phyloP scores from a whole-genome alignment of 2,113 vertebrate species.

The Pangasianodon gigas region DNA sequence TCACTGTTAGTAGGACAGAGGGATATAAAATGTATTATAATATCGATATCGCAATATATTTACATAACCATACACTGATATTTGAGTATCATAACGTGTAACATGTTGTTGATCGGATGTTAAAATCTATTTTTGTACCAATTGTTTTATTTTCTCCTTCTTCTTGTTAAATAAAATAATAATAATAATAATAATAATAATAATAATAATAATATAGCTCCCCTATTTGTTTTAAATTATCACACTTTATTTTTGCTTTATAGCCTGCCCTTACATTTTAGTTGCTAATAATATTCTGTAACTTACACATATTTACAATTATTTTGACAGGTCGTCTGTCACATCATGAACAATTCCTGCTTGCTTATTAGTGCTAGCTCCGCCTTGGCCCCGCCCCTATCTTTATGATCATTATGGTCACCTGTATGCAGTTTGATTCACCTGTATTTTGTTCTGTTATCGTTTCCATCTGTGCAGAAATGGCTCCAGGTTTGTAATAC shows the following conservation, averaged over 20 bases:
- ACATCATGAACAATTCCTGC: not conserved
- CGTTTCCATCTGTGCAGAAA: not conserved
- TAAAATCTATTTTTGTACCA: not conserved
- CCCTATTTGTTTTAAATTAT: not conserved
- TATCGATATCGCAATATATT: not conserved
- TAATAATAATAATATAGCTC: not conserved
- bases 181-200: slow-evolving; percentile 1
- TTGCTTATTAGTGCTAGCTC: not conserved
- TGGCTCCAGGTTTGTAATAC: not conserved
- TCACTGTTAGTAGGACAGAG: not conserved
- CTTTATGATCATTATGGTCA: not conserved
- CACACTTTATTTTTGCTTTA: not conserved
- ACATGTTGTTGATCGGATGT: not conserved
- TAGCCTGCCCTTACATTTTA: not conserved
- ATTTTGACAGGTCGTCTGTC: not conserved
- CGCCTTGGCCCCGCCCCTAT: not conserved
- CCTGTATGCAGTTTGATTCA: not conserved
- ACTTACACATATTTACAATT: not conserved
- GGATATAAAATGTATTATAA: not conserved
- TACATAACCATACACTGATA: not conserved
- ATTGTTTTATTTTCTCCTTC: not conserved
- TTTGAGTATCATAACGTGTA: not conserved
- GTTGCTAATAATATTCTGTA: not conserved
- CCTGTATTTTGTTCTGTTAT: not conserved
- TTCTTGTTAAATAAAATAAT: not conserved